Evolutionary conservation across 2,888 invertebrate genomes (phyloP), one percentile per base, ranked within the genome.

Genomic region (Pandemis cinnamomeana): DNA sequence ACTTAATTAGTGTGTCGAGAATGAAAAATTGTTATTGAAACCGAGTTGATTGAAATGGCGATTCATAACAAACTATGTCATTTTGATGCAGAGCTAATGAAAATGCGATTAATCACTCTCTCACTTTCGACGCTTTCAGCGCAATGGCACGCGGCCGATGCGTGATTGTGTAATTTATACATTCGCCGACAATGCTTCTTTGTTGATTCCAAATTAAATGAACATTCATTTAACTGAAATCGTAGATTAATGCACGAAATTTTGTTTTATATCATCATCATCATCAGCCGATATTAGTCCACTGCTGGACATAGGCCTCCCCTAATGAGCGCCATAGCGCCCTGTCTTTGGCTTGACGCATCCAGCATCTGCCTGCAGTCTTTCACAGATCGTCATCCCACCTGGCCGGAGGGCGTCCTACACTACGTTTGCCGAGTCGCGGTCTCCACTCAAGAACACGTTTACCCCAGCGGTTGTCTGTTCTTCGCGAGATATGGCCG

Each of bases 11-110:
- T 92, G 87, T 92, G 93, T 93, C 92, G 91, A 89, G 92, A 89
- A 91, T 93, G 93, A 93, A 93, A 94, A 94, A 94, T 93, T 92
- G 92, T 92, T 93, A 93, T 93, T 91, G 92, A 91, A 92, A 92
- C 92, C 87, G 86, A 89, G 87, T 88, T 92, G 92, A 93, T 93
- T 92, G 93, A 92, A 91, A 91, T 89, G 90, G 89, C 90, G 87
- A 90, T 89, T 92, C 90, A 91, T 92, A 93, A n/a, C n/a, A n/a
- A n/a, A 92, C 91, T 91, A 89, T 93, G 93, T 91, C 93, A 91
- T 92, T 92, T 92, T 88, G 89, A 91, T 90, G 90, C 84, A 87
- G 87, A 87, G 85, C 85, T 90, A 91, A 93, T 93, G 92, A 90
- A 92, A 92, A 89, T 80, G 81, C 84, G 82, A 92, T 93, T 91